Percentiles rank a stretch among this genome's conserved stretches.
phyloP scores from a whole-genome alignment of 2,113 vertebrate species.

The Tauraco erythrolophus region DNA sequence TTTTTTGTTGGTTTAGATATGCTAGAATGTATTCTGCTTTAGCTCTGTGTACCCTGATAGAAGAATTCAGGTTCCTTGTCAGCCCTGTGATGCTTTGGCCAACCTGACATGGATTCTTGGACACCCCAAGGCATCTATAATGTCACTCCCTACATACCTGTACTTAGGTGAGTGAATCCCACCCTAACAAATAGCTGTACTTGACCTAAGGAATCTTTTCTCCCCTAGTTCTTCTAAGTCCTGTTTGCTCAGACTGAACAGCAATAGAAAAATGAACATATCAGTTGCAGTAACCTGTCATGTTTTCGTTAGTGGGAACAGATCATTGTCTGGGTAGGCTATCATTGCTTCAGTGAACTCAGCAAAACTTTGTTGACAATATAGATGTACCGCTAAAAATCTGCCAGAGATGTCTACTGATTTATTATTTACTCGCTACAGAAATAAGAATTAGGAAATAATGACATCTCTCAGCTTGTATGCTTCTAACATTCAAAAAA shows the following conservation, averaged over 20 bases:
- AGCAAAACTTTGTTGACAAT: not conserved
- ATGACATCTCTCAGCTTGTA: not conserved
- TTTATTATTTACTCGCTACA: not conserved
- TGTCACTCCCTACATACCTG: not conserved
- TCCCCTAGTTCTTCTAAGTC: not conserved
- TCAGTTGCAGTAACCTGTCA: not conserved
- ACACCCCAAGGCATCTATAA: no score
- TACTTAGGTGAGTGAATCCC: not conserved
- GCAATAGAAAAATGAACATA: not conserved
- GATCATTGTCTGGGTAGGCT: not conserved
- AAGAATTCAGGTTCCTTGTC: not conserved
- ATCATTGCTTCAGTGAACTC: not conserved
- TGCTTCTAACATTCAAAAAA: not conserved
- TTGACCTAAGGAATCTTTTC: not conserved
- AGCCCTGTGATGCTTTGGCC: not conserved
- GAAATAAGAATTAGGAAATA: not conserved
- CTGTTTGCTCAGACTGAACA: not conserved
- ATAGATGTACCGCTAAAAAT: not conserved
- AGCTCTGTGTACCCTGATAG: fast-evolving
- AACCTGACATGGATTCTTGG: not conserved
- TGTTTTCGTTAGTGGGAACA: not conserved
- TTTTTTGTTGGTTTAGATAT: not conserved
- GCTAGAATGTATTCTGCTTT: not conserved
- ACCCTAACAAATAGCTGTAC: not conserved
- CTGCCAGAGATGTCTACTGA: not conserved